Conservation (phyloP, 2,888 invertebrate genomes). For the Hirtodrosophila duncani region DNA sequence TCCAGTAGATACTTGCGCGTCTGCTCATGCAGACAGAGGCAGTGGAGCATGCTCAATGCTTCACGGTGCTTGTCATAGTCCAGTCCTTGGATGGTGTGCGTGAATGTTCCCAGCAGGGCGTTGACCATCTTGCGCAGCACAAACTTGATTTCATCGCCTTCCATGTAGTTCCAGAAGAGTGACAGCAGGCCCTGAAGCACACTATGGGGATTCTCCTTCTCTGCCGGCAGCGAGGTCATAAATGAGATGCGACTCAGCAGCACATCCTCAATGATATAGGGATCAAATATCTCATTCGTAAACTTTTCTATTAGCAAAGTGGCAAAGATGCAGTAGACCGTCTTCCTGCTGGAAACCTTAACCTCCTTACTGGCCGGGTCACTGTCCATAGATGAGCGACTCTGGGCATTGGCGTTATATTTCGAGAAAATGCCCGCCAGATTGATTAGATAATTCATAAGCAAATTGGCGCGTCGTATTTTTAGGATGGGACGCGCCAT, state of each 20-base stretch:
- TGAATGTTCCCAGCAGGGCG: conserved; percentile 63
- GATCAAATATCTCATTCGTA: conserved; percentile 81
- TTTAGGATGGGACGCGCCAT: conserved; percentile 79
- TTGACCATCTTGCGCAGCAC: conserved; percentile 75
- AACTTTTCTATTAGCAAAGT: conserved; percentile 82
- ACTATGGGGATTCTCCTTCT: conserved; percentile 70
- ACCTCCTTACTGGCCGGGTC: conserved; percentile 19
- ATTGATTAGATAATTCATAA: conserved; percentile 75
- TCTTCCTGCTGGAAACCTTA: conserved; percentile 76
- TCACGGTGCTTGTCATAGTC: conserved; percentile 78
- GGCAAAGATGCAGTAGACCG: conserved; percentile 80
- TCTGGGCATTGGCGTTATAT: conserved; percentile 61
- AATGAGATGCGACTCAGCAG: conserved; percentile 80
- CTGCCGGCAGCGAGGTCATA: conserved; percentile 48
- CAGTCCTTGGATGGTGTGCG: conserved; percentile 73
- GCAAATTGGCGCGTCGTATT: conserved; percentile 68
- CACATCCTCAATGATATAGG: conserved; percentile 85
- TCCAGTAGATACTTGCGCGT: conserved; percentile 80
- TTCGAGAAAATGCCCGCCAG: conserved; percentile 72
- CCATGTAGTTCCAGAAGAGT: conserved; percentile 77
- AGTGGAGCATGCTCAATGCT: conserved; percentile 79
- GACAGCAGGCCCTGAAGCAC: conserved; percentile 73
- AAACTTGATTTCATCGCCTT: conserved; percentile 74
- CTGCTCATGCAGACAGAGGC: conserved; percentile 79
- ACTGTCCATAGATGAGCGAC: not conserved